Evolutionary conservation across 1,140 invertebrate species (phyloP).

Genomic region (Diuraphis noxia): DNA sequence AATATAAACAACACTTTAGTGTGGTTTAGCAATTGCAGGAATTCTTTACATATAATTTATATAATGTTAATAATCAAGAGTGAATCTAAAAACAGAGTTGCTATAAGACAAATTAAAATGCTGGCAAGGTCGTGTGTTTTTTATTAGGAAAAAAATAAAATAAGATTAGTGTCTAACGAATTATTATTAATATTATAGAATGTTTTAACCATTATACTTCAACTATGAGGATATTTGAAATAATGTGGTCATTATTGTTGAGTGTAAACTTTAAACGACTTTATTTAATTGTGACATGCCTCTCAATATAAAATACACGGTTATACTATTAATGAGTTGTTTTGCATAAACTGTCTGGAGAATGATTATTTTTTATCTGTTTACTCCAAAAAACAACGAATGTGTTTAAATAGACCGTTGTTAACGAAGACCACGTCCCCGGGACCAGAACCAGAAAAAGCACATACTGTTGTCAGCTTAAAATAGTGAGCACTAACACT

Average conservation of each 20-base stretch:
- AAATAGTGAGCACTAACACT: background rate
- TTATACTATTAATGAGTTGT: background rate
- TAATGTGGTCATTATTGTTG: background rate
- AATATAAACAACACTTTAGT: background rate
- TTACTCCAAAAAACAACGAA: background rate
- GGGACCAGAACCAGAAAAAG: no score
- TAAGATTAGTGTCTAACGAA: background rate
- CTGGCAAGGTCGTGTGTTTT: background rate
- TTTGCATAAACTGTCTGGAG: background rate
- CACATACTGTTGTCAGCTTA: background rate
- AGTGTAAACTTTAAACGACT: background rate
- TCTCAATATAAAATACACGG: background rate
- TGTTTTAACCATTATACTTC: background rate
- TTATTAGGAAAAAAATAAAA: background rate
- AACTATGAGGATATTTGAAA: background rate
- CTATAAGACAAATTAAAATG: background rate
- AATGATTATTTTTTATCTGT: background rate
- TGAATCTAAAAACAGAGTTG: background rate
- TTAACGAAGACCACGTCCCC: background rate
- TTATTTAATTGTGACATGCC: background rate
- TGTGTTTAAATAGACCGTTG: background rate
- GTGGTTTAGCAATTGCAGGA: background rate
- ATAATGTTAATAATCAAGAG: slow-evolving; percentile 7
- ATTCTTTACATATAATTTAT: slow-evolving; percentile 6
- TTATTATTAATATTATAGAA: slow-evolving; percentile 15